Conservation (phyloP, 2,888 invertebrate genomes). For the Heterodera filipjevi region DNA sequence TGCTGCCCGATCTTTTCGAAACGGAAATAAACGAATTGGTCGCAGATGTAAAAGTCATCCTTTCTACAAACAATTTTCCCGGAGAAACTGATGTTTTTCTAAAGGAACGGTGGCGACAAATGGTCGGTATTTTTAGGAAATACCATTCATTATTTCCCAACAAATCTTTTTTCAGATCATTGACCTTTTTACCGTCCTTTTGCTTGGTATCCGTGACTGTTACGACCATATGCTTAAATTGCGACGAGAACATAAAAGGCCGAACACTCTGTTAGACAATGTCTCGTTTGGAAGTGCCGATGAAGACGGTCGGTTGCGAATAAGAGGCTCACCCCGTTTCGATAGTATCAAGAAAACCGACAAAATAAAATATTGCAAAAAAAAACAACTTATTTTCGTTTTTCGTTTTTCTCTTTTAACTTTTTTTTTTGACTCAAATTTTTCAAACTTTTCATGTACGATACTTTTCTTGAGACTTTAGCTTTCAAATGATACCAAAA, state of each 20-base stretch:
- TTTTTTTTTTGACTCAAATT: no score
- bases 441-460: no score
- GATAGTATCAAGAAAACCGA: no score
- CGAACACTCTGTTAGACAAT: conserved; percentile 27
- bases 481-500: no score
- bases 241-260: conserved; percentile 30
- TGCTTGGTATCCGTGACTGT: conserved; percentile 47
- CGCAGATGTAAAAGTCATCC: conserved; percentile 50
- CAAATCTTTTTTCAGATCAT: conserved; percentile 38
- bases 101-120: conserved; percentile 54
- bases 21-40: conserved; percentile 60
- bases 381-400: no score
- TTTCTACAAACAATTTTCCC: conserved; percentile 53
- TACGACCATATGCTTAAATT: conserved; percentile 44
- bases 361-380: no score
- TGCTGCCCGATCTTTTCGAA: conserved; percentile 63
- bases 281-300: conserved; percentile 17
- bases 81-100: conserved; percentile 61
- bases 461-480: no score
- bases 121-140: no score
- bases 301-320: neutral
- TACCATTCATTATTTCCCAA: no score
- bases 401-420: no score
- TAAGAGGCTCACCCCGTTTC: no score
- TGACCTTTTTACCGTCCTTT: conserved; percentile 51